Percentiles rank a stretch among this genome's conserved stretches.
These are phyloP conservation scores for Hypsopygia costalis DNA, from an alignment of 2,888 invertebrate genomes.

Conservation along the genomic window DNA sequence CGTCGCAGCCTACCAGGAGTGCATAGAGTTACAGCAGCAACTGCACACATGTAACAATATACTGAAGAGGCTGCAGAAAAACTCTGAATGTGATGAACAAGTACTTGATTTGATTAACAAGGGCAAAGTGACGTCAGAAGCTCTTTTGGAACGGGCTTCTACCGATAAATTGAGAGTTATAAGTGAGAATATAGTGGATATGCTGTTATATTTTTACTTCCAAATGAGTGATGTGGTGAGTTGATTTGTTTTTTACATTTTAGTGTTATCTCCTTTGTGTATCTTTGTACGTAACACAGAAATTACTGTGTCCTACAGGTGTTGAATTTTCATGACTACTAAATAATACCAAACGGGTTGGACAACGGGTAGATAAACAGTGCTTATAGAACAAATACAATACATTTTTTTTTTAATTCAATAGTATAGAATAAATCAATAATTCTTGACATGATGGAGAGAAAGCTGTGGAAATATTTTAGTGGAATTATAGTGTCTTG, in stretches of 20 bases:
- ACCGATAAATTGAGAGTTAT: conserved; percentile 92
- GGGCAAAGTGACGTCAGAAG: conserved; percentile 54
- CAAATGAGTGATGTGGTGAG: conserved; percentile 64
- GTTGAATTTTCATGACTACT: no score
- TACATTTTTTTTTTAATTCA: no score
- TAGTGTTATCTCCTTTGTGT: no score
- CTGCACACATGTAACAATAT: conserved; percentile 90
- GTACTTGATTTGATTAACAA: conserved; percentile 49
- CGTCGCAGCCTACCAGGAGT: conserved; percentile 83
- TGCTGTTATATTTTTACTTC: conserved; percentile 86
- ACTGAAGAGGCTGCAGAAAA: conserved; percentile 85
- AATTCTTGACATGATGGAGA: no score
- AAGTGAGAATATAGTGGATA: conserved; percentile 90
- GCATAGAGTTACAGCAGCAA: conserved; percentile 93
- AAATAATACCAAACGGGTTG: no score
- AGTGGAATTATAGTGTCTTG: no score
- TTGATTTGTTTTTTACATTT: conserved; percentile 14
- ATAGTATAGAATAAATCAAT: no score
- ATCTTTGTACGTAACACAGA: no score
- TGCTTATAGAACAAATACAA: no score
- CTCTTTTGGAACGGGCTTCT: conserved; percentile 81
- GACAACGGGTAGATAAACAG: no score
- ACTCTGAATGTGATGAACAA: conserved; percentile 55
- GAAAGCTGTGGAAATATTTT: no score
- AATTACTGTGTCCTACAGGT: no score